Evolutionary conservation across 2,888 invertebrate species (phyloP), one percentile per base, ranked within the genome.

Genomic region (Camponotus fellah): DNA sequence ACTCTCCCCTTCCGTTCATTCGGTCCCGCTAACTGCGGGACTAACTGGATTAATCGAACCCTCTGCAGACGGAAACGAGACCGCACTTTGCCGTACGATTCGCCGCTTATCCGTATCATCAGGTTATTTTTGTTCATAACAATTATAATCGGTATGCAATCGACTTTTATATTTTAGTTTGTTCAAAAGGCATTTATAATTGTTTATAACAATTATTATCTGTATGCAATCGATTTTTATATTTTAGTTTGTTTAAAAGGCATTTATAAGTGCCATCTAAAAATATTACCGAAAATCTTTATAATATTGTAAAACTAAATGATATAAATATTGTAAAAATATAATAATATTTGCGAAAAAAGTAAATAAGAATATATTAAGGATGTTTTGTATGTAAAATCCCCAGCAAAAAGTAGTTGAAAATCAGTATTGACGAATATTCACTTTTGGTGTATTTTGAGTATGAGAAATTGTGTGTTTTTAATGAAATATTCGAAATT

Each of bases 41-140:
- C 89, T 91, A 92, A 92, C 90, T 86, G 88, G 89, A 92, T 92
- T 91, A 92, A 87, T 82, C 75, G 86, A 91, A 88, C 88, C 69
- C 87, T 89, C 86, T 66, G 82, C 87, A 87, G 81, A 79, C 86
- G 79, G 85, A 85, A 87, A 77, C 84, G 71, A 75, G 82, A 86
- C 84, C 80, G 83, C 82, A 68, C 83, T 86, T 71, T 56, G 53
- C 32, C 66, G 85, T 49, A 40, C 6, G 66, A 49, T 82, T 85
- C 87, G 75, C 68, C 87, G 87, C 80, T 88, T 85, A 85, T 88
- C 76, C 58, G 80, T 75, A 86, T 84, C 85, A 60, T 60, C 49
- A 34, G 46, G n/a, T 69, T 77, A 83, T 75, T 81, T 84, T 56
- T 68, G 62, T 68, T 68, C 26, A 75, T 84, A 86, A 84, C 43